Conservation (phyloP, 2,888 invertebrate genomes). For the Pollenia angustigena region DNA sequence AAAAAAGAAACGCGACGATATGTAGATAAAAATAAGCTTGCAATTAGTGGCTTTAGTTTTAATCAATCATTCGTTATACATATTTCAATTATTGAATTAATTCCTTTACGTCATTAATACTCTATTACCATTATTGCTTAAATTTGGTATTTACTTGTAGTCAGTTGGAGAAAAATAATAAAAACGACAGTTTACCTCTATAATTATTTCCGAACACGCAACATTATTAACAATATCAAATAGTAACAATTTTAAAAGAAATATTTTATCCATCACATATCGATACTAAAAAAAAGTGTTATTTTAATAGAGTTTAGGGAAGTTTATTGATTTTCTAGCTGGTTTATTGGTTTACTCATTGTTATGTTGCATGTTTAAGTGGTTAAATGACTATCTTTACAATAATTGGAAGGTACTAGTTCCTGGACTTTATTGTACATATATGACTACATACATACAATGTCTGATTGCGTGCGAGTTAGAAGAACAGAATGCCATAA, state of each 20-base stretch:
- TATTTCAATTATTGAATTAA: neutral
- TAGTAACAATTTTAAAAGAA: conserved; percentile 57
- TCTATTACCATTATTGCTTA: conserved; percentile 1
- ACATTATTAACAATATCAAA: conserved; percentile 68
- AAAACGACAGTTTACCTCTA: conserved; percentile 77
- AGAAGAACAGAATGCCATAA: conserved; percentile 14
- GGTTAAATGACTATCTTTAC: neutral
- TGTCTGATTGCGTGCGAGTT: conserved; percentile 11
- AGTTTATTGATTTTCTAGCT: neutral
- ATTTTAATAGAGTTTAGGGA: conserved; percentile 10
- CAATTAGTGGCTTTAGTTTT: too few relatives aligned
- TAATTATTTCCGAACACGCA: conserved; percentile 81
- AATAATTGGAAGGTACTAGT: neutral
- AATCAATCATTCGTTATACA: too few relatives aligned
- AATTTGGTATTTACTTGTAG: neutral
- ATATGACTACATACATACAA: neutral
- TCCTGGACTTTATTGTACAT: neutral
- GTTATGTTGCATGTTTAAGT: neutral
- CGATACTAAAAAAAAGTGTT: conserved; percentile 13
- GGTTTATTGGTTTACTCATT: neutral
- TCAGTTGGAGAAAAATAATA: conserved; percentile 36
- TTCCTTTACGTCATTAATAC: neutral
- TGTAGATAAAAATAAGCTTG: too few relatives aligned
- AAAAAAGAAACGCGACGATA: too few relatives aligned
- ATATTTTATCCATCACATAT: conserved; percentile 26